Percentiles rank a stretch among this genome's conserved stretches.
Conservation (phyloP, 2,888 invertebrate species). For the Eucriotettix oculatus region DNA sequence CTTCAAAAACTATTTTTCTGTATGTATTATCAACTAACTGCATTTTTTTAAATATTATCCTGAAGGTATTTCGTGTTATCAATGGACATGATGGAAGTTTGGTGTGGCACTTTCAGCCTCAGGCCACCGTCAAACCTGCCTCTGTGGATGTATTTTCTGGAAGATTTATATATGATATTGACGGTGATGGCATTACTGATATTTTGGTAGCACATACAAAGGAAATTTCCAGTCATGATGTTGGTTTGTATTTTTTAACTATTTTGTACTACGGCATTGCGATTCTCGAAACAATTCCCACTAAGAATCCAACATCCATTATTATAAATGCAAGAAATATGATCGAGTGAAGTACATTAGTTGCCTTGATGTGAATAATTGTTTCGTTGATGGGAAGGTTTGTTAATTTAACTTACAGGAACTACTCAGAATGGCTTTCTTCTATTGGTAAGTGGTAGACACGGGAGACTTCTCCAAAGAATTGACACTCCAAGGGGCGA, state of each 20-base stretch:
- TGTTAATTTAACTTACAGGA: background rate
- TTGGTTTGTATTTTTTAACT: too few relatives aligned
- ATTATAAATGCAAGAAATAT: too few relatives aligned
- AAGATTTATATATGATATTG: constrained; percentile 49
- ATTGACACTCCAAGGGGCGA: constrained; percentile 43
- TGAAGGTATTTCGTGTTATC: constrained; percentile 44
- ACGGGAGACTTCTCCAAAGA: constrained; percentile 43
- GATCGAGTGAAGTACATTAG: too few relatives aligned
- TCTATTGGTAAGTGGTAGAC: constrained; percentile 50
- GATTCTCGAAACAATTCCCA: too few relatives aligned
- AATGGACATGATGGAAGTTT: constrained; percentile 46
- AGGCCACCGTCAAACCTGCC: background rate
- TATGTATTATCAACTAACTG: too few relatives aligned
- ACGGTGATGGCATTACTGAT: constrained; percentile 51
- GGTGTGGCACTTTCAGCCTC: constrained; percentile 38
- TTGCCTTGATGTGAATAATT: too few relatives aligned
- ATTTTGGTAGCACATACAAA: constrained; percentile 48
- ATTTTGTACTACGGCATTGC: too few relatives aligned
- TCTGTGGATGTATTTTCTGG: constrained; percentile 42
- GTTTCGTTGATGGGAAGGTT: too few relatives aligned
- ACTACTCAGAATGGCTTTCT: constrained; percentile 39
- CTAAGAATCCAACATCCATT: too few relatives aligned
- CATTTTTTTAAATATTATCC: background rate
- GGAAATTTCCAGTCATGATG: background rate
- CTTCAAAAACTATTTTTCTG: too few relatives aligned